Percentiles rank a stretch among this genome's conserved stretches.
Conservation (phyloP, 2,797 vertebrate species). For the Amblyopsis hoosieri region DNA sequence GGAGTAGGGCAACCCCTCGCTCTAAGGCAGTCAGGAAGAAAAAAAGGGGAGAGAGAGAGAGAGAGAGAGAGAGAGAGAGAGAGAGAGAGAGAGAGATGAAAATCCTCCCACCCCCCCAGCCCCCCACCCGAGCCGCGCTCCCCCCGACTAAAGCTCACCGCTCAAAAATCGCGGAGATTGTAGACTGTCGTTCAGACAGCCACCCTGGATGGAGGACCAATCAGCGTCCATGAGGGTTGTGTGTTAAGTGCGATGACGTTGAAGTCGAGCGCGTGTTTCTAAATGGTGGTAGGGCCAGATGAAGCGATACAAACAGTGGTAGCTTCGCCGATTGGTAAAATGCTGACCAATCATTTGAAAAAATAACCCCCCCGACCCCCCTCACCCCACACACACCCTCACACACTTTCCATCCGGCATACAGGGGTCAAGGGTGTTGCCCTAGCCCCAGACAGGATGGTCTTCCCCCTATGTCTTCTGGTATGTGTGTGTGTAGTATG, state of each 20-base stretch:
- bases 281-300: too few species aligned
- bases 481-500: conserved; percentile 11
- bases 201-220: too few species aligned
- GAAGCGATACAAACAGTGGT: too few species aligned
- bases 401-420: conserved; percentile 54
- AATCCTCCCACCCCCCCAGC: background rate
- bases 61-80: background rate
- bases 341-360: conserved; percentile 22
- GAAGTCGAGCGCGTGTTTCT: too few species aligned
- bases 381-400: conserved; percentile 43
- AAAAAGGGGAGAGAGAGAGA: background rate
- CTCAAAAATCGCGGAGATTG: too few species aligned
- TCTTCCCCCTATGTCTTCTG: conserved; percentile 5
- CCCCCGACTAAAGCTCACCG: too few species aligned
- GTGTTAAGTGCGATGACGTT: too few species aligned
- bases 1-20: conserved; percentile 23
- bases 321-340: conserved; percentile 27
- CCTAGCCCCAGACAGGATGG: conserved; percentile 22
- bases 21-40: background rate
- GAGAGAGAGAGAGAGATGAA: background rate
- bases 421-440: conserved; percentile 22
- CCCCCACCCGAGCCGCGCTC: background rate
- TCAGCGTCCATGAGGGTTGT: too few species aligned
- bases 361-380: conserved; percentile 16
- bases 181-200: conserved; percentile 11